phyloP scores from a whole-genome alignment of 2,797 vertebrate genomes.

The Helarctos malayanus region DNA sequence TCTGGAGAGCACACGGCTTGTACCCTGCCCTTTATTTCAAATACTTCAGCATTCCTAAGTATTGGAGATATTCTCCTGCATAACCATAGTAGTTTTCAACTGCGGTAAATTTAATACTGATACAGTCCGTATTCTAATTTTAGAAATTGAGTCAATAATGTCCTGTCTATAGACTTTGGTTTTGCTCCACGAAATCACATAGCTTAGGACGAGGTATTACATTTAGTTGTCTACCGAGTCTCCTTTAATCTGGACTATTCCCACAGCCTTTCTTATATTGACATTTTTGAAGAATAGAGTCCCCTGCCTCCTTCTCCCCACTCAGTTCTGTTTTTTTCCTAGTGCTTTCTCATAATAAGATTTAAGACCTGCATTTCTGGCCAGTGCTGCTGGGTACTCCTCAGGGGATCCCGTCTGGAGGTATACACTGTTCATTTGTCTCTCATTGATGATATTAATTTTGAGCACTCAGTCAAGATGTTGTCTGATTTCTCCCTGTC shows the following conservation, averaged over 20 bases:
- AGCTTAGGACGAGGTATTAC: not conserved
- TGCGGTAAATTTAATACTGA: slow-evolving; percentile 25
- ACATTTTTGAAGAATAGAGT: slow-evolving; percentile 15
- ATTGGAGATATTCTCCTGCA: not conserved
- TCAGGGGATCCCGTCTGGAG: not conserved
- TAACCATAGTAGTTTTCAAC: not conserved
- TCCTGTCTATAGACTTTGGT: not conserved
- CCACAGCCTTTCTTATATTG: not conserved
- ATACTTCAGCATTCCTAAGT: not conserved
- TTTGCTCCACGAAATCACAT: not conserved
- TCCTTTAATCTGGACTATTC: slow-evolving; percentile 9
- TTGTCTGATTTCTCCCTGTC: not conserved
- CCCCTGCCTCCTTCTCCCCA: not conserved
- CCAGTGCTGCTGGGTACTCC: not conserved
- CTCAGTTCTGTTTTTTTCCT: not conserved
- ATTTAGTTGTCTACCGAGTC: not conserved
- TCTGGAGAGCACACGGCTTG: not conserved
- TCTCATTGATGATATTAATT: not conserved
- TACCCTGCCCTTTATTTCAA: not conserved
- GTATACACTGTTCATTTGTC: not conserved
- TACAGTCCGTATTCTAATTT: not conserved
- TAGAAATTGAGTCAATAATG: not conserved
- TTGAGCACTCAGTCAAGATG: not conserved
- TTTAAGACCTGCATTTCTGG: not conserved
- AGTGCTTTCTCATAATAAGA: not conserved